Percentiles rank a stretch among this genome's conserved stretches.
These are phyloP conservation scores for Pagrus major DNA, from an alignment of 2,113 vertebrate genomes.

Conservation along the genomic window DNA sequence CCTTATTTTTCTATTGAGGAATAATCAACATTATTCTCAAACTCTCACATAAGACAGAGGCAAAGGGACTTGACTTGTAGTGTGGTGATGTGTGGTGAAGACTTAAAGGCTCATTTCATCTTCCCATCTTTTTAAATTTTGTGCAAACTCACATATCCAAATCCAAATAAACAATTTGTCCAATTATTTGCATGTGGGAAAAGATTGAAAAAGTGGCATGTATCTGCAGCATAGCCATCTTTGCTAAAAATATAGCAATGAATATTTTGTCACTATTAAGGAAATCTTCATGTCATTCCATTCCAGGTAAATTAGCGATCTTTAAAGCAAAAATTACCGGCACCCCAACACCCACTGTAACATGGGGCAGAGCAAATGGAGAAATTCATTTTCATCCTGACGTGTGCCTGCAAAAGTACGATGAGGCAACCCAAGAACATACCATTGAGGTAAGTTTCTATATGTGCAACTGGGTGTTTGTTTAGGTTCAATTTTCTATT, in stretches of 20 bases:
- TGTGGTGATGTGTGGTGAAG: background rate
- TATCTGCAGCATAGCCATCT: background rate
- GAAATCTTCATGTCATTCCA: background rate
- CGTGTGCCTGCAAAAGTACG: conserved; percentile 83
- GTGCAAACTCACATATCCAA: too few relatives aligned
- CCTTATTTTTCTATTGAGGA: background rate
- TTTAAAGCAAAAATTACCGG: conserved; percentile 89
- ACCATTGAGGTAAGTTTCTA: conserved; percentile 85
- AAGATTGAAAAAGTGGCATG: background rate
- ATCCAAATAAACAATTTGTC: background rate
- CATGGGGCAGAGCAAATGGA: conserved; percentile 84
- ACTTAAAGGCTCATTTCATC: background rate
- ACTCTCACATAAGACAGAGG: background rate
- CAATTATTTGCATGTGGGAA: background rate
- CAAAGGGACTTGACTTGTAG: background rate
- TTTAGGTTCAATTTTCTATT: too few relatives aligned
- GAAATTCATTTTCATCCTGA: conserved; percentile 80
- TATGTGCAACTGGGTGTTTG: too few relatives aligned
- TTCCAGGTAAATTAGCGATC: conserved; percentile 88
- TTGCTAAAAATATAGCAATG: background rate
- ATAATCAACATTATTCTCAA: background rate
- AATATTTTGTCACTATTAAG: background rate
- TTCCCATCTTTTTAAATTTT: background rate
- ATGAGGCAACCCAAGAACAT: conserved; percentile 77
- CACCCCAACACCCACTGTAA: conserved; percentile 85